Percentiles rank a stretch among this genome's conserved stretches.
These are phyloP conservation scores for Littorina saxatilis DNA, from an alignment of 1,140 invertebrate species.

Conservation along the genomic window DNA sequence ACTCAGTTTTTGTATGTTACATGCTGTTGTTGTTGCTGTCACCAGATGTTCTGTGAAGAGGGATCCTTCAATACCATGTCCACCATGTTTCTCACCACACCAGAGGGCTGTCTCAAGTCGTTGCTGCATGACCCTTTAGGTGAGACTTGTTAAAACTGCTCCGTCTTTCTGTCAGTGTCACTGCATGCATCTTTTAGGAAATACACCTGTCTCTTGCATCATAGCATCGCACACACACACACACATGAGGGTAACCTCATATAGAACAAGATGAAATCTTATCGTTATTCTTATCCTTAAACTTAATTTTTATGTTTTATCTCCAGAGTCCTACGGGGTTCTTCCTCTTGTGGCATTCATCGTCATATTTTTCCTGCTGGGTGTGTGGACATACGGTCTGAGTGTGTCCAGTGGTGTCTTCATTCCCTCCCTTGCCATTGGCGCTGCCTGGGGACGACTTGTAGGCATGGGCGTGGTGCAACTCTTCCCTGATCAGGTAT, in stretches of 20 bases:
- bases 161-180: background rate
- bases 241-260: too few relatives aligned
- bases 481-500: constrained; percentile 76
- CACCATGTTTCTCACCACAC: constrained; percentile 97
- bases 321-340: constrained; percentile 87
- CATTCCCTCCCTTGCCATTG: constrained; percentile 95
- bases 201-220: too few relatives aligned
- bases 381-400: constrained; percentile 95
- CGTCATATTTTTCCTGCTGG: constrained; percentile 93
- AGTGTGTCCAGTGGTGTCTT: constrained; percentile 97
- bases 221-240: too few relatives aligned
- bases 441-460: constrained; percentile 96
- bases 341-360: constrained; percentile 89
- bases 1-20: background rate
- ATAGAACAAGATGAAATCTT: too few relatives aligned
- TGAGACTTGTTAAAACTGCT: constrained; percentile 58
- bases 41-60: constrained; percentile 90
- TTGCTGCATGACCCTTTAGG: constrained; percentile 92
- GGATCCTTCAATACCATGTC: constrained; percentile 93
- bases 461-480: constrained; percentile 83
- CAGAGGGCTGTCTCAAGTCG: constrained; percentile 93
- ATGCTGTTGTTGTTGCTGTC: constrained; percentile 29
- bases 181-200: too few relatives aligned
- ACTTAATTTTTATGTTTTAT: background rate
- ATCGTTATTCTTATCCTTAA: background rate